A percentile compares a stretch with the other conserved stretches of the same genome.
These are phyloP conservation scores for Psittacus erithacus DNA, from an alignment of 2,113 vertebrate species.

Conservation along the genomic window DNA sequence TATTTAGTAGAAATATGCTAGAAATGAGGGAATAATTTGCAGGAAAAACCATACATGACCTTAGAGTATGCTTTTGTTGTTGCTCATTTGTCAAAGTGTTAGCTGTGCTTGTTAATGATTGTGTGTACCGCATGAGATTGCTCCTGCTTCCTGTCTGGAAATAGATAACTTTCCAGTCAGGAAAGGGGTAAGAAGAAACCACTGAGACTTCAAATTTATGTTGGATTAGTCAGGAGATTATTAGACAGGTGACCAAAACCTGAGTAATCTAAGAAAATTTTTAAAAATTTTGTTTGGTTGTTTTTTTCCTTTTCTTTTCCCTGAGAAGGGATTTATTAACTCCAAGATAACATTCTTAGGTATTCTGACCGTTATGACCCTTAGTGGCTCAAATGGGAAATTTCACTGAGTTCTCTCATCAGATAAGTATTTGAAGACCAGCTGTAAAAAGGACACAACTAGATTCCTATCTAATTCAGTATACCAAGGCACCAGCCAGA, in stretches of 20 bases:
- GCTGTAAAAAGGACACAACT: not conserved
- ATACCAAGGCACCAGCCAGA: not conserved
- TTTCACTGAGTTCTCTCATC: not conserved
- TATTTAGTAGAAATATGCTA: not conserved
- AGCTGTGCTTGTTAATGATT: not conserved
- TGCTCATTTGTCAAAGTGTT: not conserved
- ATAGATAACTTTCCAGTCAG: not conserved
- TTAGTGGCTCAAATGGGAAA: not conserved
- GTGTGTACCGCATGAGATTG: not conserved
- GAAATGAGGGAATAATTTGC: not conserved
- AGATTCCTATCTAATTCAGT: not conserved
- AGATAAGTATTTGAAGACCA: constrained; percentile 12
- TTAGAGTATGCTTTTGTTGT: not conserved
- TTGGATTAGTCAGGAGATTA: not conserved
- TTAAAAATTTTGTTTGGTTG: not conserved
- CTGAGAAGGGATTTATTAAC: not conserved
- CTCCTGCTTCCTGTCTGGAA: not conserved
- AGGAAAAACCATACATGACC: not conserved
- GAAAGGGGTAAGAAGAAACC: not conserved
- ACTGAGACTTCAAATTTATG: not conserved
- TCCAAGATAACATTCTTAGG: not conserved
- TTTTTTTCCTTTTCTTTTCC: not conserved
- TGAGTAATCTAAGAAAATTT: not conserved
- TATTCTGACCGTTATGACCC: not conserved
- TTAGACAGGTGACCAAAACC: not conserved